These are phyloP conservation scores for Chondrilla cf. caribensis DNA, from an alignment of 37 sponge, comb jelly and placozoan genomes.

Conservation along the genomic window DNA sequence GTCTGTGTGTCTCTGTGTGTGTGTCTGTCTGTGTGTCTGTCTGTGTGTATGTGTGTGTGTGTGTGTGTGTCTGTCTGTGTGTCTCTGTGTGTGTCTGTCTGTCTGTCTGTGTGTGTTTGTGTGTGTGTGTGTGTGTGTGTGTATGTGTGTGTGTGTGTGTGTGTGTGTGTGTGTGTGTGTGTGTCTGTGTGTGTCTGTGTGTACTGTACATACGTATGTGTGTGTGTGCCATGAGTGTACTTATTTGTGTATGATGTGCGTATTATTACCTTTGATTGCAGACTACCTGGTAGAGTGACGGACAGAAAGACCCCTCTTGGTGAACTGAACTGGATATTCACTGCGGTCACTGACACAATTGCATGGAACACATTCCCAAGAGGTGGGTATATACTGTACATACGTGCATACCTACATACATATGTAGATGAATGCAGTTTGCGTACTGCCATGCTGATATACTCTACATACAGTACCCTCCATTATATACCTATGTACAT, in stretches of 20 bases:
- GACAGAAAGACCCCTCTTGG: slow-evolving; percentile 90
- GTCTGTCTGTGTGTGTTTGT: not conserved
- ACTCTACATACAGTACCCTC: not conserved
- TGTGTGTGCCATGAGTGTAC: not conserved
- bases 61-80: slow-evolving; percentile 7
- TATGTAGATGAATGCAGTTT: too few relatives aligned
- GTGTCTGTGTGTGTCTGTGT: too few relatives aligned
- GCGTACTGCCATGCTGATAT: not conserved
- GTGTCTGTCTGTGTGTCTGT: slow-evolving; percentile 18
- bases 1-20: slow-evolving; percentile 25
- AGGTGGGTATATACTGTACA: slow-evolving; percentile 40
- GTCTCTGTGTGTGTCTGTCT: not conserved
- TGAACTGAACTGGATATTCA: slow-evolving; percentile 99
- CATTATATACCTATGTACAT: not conserved
- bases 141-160: too few relatives aligned
- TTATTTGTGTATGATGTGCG: not conserved
- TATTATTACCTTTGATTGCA: slow-evolving; percentile 1
- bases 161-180: too few relatives aligned
- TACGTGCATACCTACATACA: too few relatives aligned
- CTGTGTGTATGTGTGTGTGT: slow-evolving; percentile 15
- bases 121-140: not conserved
- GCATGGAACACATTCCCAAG: slow-evolving; percentile 92
- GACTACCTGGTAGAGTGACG: slow-evolving; percentile 84
- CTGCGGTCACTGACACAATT: slow-evolving; percentile 99
- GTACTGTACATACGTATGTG: too few relatives aligned